Evolutionary conservation across 2,888 invertebrate species (phyloP), one percentile per base, ranked within the genome.

Genomic region (Cephus sareptanus): DNA sequence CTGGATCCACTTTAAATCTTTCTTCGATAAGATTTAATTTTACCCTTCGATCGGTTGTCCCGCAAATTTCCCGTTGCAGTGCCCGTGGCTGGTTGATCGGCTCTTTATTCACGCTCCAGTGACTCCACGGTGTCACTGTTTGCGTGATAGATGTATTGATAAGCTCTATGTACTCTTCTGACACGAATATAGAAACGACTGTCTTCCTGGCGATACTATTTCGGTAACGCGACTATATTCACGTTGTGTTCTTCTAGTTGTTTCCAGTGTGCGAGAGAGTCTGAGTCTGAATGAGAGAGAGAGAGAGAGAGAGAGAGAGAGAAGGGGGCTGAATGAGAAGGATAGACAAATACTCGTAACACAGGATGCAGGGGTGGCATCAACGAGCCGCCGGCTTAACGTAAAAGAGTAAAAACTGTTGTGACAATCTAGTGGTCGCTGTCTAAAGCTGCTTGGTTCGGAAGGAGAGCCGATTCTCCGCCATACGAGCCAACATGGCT

Each of bases 61-160:
- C 15, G 40, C 4, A 37, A 12, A 12, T 40, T 40, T 40, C 15
- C 15, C 6, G 15, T 6, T 40, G 15, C 15, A 40, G 40, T 4
- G 15, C 4, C 40, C 70, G 70, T 11, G 12, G 4, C 30, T 33
- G 70, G 12, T 11, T 11, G 12, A 15, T 33, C 70, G 70, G 15
- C 11, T 33, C 30, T 70, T 70, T 68, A 34, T 40, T 77, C 75
- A 79, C 77, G 79, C 78, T 78, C 78, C 76, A 75, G 76, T 81
- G 79, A 80, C 31, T 34, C 34, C 34, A 11, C 77, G 73, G 74
- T 78, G 79, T 79, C 76, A 79, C 78, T 71, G 11, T 40, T 15
- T 15, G 40, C 15, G 15, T 15, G 40, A 15, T 4, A 40, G 70
- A 70, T 70, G 30, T 6, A 11, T 31, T 11, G 12, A 33, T 70